Percentiles rank a stretch among this genome's conserved stretches.
Evolutionary conservation across 2,888 invertebrate genomes (phyloP).

Genomic region (Pycnomerus fuliginosus): DNA sequence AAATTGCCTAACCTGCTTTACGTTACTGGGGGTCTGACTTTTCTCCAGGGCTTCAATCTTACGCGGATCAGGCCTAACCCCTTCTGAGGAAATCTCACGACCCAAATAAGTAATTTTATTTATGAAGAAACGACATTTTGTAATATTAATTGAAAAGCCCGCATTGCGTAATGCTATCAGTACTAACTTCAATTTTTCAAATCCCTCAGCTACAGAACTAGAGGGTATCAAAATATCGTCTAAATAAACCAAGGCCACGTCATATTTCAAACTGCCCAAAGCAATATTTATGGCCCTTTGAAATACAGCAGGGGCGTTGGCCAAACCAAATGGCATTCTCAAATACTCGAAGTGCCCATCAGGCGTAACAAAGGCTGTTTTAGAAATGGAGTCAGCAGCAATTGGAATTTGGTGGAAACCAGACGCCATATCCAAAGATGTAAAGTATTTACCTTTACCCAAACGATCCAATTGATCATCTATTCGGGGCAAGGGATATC

Average conservation of each 20-base stretch:
- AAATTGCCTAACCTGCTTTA: slow-evolving; percentile 21
- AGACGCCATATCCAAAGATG: slow-evolving; percentile 23
- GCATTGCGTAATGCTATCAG: slow-evolving; percentile 18
- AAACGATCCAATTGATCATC: slow-evolving; percentile 28
- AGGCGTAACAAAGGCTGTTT: too few species aligned
- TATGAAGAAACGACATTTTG: slow-evolving; percentile 22
- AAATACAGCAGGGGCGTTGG: slow-evolving; percentile 32
- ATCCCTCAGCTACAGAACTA: slow-evolving; percentile 11
- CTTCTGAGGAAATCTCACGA: slow-evolving; percentile 9
- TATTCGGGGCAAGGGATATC: slow-evolving; percentile 26
- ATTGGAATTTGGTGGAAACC: slow-evolving; percentile 28
- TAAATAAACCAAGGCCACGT: not conserved
- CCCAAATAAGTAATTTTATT: slow-evolving; percentile 19
- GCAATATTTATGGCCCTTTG: slow-evolving; percentile 19
- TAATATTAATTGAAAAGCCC: slow-evolving; percentile 24
- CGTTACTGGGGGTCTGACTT: slow-evolving; percentile 12
- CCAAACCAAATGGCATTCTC: slow-evolving; percentile 30
- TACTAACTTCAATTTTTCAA: slow-evolving; percentile 22
- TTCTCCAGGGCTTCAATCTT: slow-evolving; percentile 14
- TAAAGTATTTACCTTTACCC: slow-evolving; percentile 25
- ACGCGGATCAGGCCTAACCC: slow-evolving; percentile 13
- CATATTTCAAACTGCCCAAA: not conserved
- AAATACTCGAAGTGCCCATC: slow-evolving; percentile 24
- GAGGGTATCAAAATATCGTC: slow-evolving; percentile 14
- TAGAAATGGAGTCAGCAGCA: slow-evolving; percentile 3